These are phyloP conservation scores for Sialis lutaria DNA, from an alignment of 2,888 invertebrate species.

Conservation along the genomic window DNA sequence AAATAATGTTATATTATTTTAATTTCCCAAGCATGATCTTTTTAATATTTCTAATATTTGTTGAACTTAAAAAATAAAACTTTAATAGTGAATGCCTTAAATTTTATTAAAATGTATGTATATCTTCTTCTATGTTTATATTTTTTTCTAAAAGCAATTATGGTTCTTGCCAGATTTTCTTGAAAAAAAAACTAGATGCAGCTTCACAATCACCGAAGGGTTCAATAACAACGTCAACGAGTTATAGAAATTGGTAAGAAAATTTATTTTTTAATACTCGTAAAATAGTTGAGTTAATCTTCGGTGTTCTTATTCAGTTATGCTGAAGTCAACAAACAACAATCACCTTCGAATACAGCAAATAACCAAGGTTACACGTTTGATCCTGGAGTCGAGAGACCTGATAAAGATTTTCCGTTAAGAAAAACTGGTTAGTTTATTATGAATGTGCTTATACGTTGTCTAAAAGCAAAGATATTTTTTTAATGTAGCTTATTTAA, in stretches of 20 bases:
- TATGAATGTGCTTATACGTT: not conserved
- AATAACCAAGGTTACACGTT: conserved; percentile 6
- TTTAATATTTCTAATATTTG: too few relatives aligned
- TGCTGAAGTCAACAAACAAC: conserved; percentile 5
- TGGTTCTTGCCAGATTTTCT: conserved; percentile 41
- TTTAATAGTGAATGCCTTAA: not conserved
- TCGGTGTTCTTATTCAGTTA: conserved; percentile 1
- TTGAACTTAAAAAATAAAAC: too few relatives aligned
- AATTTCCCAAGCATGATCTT: too few relatives aligned
- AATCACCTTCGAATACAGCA: conserved; percentile 2
- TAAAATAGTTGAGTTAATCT: too few relatives aligned
- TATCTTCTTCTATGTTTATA: not conserved
- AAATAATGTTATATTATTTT: too few relatives aligned
- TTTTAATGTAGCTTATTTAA: not conserved
- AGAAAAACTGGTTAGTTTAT: conserved; percentile 72
- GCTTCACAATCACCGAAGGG: conserved; percentile 48
- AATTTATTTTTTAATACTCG: not conserved
- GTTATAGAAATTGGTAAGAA: conserved; percentile 62
- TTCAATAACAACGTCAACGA: conserved; percentile 44
- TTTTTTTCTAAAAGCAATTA: conserved; percentile 2
- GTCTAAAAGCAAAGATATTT: not conserved
- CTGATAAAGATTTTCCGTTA: conserved; percentile 75
- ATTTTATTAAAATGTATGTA: too few relatives aligned
- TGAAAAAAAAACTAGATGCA: conserved; percentile 65
- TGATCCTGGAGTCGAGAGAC: conserved; percentile 17